Conservation (phyloP, 2,797 vertebrate species). For the Brachyalestes nurse region DNA sequence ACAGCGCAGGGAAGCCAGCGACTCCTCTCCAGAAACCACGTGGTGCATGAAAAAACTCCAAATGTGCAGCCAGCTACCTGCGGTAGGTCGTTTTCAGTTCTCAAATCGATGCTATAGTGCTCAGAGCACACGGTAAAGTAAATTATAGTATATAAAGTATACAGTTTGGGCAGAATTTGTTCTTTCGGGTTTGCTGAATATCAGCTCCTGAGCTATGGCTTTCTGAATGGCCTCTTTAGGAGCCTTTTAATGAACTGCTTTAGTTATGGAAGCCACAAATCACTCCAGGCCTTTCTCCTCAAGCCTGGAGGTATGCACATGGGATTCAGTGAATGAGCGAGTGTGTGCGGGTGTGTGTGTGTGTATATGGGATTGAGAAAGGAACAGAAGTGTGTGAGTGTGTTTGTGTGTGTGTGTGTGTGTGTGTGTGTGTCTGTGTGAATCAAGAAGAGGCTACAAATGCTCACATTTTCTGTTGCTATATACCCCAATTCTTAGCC, state of each 20-base stretch:
- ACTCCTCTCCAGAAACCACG: too few species aligned
- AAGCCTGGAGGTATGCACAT: conserved; percentile 26
- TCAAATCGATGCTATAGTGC: background rate
- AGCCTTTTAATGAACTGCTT: conserved; percentile 69
- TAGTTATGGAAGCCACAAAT: conserved; percentile 72
- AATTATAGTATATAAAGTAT: conserved; percentile 31
- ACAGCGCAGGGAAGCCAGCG: too few species aligned
- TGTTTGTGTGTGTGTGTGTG: conserved; percentile 1
- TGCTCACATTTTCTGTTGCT: conserved; percentile 38
- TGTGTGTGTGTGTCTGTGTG: conserved; percentile 21
- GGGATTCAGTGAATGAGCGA: conserved; percentile 61
- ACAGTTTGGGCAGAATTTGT: conserved; percentile 26
- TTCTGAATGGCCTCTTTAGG: conserved; percentile 59
- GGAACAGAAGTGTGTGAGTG: background rate
- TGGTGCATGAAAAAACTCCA: background rate
- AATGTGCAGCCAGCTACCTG: conserved; percentile 6
- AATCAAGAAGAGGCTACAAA: conserved; percentile 45
- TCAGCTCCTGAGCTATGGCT: conserved; percentile 14
- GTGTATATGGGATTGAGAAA: conserved; percentile 60
- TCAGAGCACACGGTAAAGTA: conserved; percentile 9
- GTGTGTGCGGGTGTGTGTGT: conserved; percentile 47
- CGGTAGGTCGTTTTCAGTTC: conserved; percentile 24
- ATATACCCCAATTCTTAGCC: conserved; percentile 48
- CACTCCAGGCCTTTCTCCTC: conserved; percentile 44
- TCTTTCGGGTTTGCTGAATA: conserved; percentile 31